Evolutionary conservation across 2,113 vertebrate genomes (phyloP), one percentile per base, ranked within the genome.

Genomic region (Jaculus jaculus): DNA sequence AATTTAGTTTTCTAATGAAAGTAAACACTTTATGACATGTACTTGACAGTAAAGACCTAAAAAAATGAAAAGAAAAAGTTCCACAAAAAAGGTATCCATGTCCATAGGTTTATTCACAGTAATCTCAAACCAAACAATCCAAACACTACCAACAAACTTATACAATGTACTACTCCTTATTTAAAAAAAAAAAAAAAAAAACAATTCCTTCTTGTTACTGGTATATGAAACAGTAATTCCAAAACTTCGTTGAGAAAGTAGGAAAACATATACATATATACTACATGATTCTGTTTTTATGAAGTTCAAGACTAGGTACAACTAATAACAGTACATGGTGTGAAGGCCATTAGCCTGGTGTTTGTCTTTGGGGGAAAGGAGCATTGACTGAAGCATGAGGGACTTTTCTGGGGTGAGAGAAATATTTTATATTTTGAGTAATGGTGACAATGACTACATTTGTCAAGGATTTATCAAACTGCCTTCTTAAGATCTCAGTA

Each of bases 51-150:
- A 68, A 23, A 23, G 30, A 65, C 17, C 32, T 13, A 60, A 61
- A n/a, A 75, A 63, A 92, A 75, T 61, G 71, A 20, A 92, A 89
- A 51, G 23, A 66, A 63, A 63, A 77, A 75, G 68, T 23, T 68
- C 26, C 75, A 82, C 69, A 82, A 90, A 51, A 69, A 26, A 78
- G 30, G 61, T 24, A 54, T 73, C 34, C 32, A 51, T 71, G 23
- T 86, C 84, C 32, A 85, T 13, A 93, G n/a, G 60, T 91, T 96
- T 93, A 93, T 91, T 93, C 42, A 89, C 54, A 93, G 74, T 7
- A 94, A 58, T 34, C 91, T 51, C 83, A 85, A 58, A 47, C 47
- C 54, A 74, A 94, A 88, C 88, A 88, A 72, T 71, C 39, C 87
- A 93, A 71, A 74, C 54, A 72, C 54, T 74, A 86, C 54, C 39